Conservation (phyloP, 2,113 vertebrate species). For the Megalops atlanticus region DNA sequence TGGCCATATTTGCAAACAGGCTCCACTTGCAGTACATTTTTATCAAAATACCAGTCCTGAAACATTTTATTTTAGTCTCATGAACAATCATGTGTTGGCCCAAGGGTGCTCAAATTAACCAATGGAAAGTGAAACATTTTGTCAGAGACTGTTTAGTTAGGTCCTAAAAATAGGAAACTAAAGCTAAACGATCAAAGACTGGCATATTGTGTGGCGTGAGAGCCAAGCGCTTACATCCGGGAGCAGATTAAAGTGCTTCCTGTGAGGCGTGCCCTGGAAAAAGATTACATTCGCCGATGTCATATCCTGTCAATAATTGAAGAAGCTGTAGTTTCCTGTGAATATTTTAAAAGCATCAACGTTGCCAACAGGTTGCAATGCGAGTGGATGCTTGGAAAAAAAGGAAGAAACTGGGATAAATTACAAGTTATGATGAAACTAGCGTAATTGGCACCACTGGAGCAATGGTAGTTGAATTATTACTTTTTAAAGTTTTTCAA, state of each 20-base stretch:
- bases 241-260: constrained; percentile 8
- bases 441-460: background rate
- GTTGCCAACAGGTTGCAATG: background rate
- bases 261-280: constrained; percentile 13
- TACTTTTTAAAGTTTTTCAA: background rate
- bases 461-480: background rate
- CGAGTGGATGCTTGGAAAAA: background rate
- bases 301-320: constrained; percentile 16
- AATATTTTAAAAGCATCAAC: constrained; percentile 5
- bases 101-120: background rate
- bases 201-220: constrained; percentile 4
- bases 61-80: background rate
- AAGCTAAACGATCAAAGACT: constrained; percentile 20
- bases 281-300: background rate
- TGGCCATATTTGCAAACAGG: background rate
- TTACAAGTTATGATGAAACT: background rate
- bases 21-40: background rate
- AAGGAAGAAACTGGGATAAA: background rate
- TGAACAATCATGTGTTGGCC: background rate
- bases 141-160: background rate
- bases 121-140: background rate
- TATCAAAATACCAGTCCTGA: background rate
- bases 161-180: background rate
- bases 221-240: background rate
- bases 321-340: background rate